Conservation (phyloP, 2,888 invertebrate genomes). For the Cephus spinipes region DNA sequence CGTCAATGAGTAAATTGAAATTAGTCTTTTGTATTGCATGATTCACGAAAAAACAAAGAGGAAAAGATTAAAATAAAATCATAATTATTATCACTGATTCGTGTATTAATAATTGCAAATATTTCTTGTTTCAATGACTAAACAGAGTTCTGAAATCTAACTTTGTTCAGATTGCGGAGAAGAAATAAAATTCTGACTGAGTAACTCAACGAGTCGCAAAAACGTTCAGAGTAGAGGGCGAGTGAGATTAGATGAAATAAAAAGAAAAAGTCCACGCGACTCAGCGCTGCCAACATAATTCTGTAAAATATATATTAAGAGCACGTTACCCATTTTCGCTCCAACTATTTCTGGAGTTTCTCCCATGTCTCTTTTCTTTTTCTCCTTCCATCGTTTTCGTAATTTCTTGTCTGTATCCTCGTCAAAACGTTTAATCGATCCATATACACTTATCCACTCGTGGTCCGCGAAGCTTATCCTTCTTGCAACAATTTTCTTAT, state of each 20-base stretch:
- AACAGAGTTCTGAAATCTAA: background rate
- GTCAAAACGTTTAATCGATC: background rate
- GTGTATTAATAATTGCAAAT: background rate
- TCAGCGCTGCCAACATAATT: background rate
- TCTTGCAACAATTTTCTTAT: background rate
- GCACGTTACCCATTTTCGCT: background rate
- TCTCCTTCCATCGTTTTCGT: background rate
- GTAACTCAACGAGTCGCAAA: background rate
- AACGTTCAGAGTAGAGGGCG: background rate
- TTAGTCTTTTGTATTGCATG: background rate
- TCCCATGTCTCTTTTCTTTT: background rate
- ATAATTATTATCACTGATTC: background rate
- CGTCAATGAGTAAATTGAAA: background rate
- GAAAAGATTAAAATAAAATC: background rate
- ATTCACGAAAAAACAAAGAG: background rate
- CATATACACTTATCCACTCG: background rate
- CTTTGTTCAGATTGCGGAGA: background rate
- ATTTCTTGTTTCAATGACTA: background rate
- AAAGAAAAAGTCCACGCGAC: background rate
- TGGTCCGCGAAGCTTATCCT: background rate
- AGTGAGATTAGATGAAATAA: background rate
- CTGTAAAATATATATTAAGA: background rate
- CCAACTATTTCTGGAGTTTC: background rate
- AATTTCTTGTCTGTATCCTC: background rate
- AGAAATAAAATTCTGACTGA: background rate